Conservation (phyloP, 2,113 vertebrate genomes). For the Siphamia tubifer region DNA sequence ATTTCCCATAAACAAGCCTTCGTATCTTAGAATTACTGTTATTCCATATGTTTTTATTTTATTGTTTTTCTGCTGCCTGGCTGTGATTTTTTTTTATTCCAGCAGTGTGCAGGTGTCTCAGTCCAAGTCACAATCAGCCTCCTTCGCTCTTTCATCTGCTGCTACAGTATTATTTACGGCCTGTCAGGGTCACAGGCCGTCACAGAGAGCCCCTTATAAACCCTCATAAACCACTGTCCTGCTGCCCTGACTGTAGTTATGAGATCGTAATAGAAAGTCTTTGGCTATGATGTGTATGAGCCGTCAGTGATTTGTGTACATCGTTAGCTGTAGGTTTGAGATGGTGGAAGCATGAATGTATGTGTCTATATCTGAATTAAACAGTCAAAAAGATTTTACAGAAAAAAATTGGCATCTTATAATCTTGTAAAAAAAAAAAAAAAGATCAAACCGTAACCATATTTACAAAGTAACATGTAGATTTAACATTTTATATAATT, state of each 20-base stretch:
- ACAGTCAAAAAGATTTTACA: constrained; percentile 6
- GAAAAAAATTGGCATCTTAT: no score
- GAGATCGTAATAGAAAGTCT: constrained; percentile 57
- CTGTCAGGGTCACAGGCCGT: constrained; percentile 52
- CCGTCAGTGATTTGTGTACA: constrained; percentile 40
- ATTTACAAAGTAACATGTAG: no score
- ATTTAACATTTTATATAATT: no score
- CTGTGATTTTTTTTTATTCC: constrained; percentile 39
- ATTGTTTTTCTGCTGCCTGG: constrained; percentile 5
- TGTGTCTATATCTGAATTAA: not conserved
- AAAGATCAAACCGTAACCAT: no score
- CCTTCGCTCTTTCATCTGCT: constrained; percentile 21
- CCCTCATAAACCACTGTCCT: constrained; percentile 41
- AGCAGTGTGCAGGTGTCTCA: not conserved
- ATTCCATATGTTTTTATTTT: constrained; percentile 25
- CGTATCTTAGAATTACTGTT: no score
- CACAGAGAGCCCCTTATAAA: constrained; percentile 57
- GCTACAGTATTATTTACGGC: constrained; percentile 56
- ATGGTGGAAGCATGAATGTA: not conserved
- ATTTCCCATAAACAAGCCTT: no score
- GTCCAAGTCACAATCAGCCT: constrained; percentile 11
- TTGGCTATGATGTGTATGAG: constrained; percentile 25
- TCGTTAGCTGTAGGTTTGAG: constrained; percentile 10
- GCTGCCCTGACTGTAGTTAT: constrained; percentile 46
- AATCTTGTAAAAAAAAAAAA: no score